Base-by-base conservation (phyloP, 2,113 vertebrate species). In the Bufo gargarizans region DNA sequence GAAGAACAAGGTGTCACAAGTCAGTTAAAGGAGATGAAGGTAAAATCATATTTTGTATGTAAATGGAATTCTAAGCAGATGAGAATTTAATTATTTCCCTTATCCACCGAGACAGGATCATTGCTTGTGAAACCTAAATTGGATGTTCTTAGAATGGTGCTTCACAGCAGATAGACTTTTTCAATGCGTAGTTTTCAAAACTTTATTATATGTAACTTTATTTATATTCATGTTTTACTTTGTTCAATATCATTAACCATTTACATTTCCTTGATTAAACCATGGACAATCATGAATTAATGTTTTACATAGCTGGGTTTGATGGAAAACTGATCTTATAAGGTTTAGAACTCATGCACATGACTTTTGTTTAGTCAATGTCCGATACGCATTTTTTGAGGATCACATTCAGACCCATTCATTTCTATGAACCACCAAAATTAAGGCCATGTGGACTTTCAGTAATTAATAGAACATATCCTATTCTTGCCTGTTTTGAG, bases 11-110 rank as follows among this genome's bases (percentile, higher is more conserved):
- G 94, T 0, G 88, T 93, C 87, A 67, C 87, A 84, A 96, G 95
- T 89, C 97, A 96, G 2, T 92, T 95, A 86, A 94, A 91, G 86
- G 97, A 97, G 53, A 89, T 85, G 88, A 96, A 97, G 97, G 98
- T 99, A 91, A 89, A 87, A 85, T 0, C 19, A 45, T 58, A 84
- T 89, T 79, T 84, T 89, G 71, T 89, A 65, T 78, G 59, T 89
- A 78, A 89, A 84, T 88, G 49, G 19, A 50, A 67, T 9, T 0
- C 56, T 3, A 50, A 85, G 56, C 16, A 59, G 77, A 1, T 53
- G 56, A 77, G 72, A 33, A 10, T 45, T 10, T 47, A 0, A 2
- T 82, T 9, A 47, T 72, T 14, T 72, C 22, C 65, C 86, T 22
- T 4, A 65, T 77, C 71, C 59, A 72, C 16, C 17, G 20, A 83